Evolutionary conservation across 2,113 vertebrate species (phyloP), one percentile per base, ranked within the genome.

Genomic region (Nipponia nippon): DNA sequence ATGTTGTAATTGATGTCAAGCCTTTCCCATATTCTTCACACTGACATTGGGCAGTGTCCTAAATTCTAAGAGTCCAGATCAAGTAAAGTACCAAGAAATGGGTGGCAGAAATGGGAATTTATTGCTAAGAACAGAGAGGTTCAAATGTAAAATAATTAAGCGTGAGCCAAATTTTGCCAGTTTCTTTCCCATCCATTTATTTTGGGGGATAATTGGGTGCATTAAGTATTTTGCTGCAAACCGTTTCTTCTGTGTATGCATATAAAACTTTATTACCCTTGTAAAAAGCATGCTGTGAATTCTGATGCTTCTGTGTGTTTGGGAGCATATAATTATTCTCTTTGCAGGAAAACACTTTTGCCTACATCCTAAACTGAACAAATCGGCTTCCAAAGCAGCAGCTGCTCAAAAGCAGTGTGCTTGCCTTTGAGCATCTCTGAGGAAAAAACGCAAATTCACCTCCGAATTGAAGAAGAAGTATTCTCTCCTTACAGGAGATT

Each of bases 231-330:
- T 97, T 94, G 95, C 95, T 95, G 94, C 97, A 97, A 96, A 93
- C 70, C 3, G 21, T 92, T 97, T 96, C 93, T 97, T 96, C 94
- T 97, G 85, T 89, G 93, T 93, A 96, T 94, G 91, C 96, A 93
- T 98, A 98, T 98, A 98, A 98, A 99, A 98, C 79, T 99, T 99
- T 99, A 99, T 98, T 98, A 91, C 95, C 98, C 98, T 98, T 98
- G 97, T 98, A 98, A 98, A 98, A 97, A 78, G 49, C 98, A 97
- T 86, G 97, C 98, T 98, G 98, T 97, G 98, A 98, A 98, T 97
- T 97, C 91, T 97, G 98, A 97, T 98, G 98, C 98, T 99, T 98
- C 98, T 98, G 98, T 98, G 95, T 97, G 95, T 98, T 97, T 97
- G 96, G 91, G 83, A 96, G 84, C 8, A 3, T 87, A 78, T 96